Evolutionary conservation across 2,888 invertebrate species (phyloP), one percentile per base, ranked within the genome.

Genomic region (Boloria euphrosyne): DNA sequence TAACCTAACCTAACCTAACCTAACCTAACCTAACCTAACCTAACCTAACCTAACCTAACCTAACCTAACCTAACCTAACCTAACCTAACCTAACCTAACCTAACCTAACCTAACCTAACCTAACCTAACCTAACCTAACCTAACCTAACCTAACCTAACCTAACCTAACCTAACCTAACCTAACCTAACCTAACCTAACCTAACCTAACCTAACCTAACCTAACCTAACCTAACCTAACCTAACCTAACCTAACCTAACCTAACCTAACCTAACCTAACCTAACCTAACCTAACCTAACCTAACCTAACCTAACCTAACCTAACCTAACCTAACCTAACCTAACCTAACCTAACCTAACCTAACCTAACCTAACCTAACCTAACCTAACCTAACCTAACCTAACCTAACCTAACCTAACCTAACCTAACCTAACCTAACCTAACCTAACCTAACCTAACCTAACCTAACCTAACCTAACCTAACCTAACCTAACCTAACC

Each of bases 381-480:
- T 55, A 66, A 60, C 65, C 61, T 52, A 61, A 61, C 61, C 61
- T 61, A 61, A 52, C 61, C 61, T 52, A n/a, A n/a, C n/a, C n/a
- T n/a, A 52, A 65, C 57, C 66, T 62, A 66, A 66, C 62, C 54
- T 61, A 66, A 61, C 66, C 66, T 55, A 66, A 66, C 55, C 66
- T 66, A 66, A 62, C 66, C 67, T 59, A 59, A 63, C 62, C 62
- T n/a, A n/a, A n/a, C n/a, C 66, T 66, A 62, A 66, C n/a, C n/a
- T n/a, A n/a, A 55, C 67, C 67, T 67, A 67, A 67, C 67, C 67
- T 64, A 67, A 67, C 67, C 55, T 64, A 64, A 67, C 55, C 67
- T 64, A 63, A 63, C 63, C 67, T 64, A 67, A 63, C 67, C 55
- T 46, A 64, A 63, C 63, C 54, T n/a, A n/a, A n/a, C n/a, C n/a